phyloP scores from a whole-genome alignment of 2,113 vertebrate species.

The Caloenas nicobarica region DNA sequence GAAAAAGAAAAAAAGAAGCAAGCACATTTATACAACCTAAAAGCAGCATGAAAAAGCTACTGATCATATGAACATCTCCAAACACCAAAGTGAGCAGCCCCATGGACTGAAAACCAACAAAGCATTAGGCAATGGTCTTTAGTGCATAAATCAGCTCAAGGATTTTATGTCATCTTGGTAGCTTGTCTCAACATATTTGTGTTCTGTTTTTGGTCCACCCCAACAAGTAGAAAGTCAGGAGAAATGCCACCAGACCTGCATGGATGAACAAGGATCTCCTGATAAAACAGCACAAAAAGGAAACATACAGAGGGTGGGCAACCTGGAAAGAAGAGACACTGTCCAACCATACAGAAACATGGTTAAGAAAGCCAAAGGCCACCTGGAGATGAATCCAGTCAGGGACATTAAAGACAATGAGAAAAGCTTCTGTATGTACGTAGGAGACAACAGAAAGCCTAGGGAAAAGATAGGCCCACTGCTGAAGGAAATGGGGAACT shows the following conservation, averaged over 20 bases:
- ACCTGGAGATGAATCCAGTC: background rate
- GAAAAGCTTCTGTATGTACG: background rate
- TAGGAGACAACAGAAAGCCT: background rate
- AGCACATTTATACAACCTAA: background rate
- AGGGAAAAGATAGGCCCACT: background rate
- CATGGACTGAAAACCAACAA: background rate
- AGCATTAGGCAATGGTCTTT: background rate
- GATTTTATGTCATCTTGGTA: background rate
- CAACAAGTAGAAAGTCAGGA: background rate
- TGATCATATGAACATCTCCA: background rate
- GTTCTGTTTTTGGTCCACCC: background rate
- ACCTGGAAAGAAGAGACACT: background rate
- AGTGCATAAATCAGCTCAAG: background rate
- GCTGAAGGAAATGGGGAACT: background rate
- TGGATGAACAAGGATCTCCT: background rate
- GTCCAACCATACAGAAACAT: rapidly evolving
- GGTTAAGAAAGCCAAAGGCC: background rate
- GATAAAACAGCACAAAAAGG: background rate
- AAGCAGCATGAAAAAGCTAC: background rate
- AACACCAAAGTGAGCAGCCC: background rate
- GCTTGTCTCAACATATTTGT: background rate
- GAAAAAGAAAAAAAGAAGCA: background rate
- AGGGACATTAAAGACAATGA: background rate
- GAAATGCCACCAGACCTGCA: background rate
- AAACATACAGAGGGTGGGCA: background rate